Evolutionary conservation across 2,113 vertebrate species (phyloP), one percentile per base, ranked within the genome.

Genomic region (Hiodon tergisus): DNA sequence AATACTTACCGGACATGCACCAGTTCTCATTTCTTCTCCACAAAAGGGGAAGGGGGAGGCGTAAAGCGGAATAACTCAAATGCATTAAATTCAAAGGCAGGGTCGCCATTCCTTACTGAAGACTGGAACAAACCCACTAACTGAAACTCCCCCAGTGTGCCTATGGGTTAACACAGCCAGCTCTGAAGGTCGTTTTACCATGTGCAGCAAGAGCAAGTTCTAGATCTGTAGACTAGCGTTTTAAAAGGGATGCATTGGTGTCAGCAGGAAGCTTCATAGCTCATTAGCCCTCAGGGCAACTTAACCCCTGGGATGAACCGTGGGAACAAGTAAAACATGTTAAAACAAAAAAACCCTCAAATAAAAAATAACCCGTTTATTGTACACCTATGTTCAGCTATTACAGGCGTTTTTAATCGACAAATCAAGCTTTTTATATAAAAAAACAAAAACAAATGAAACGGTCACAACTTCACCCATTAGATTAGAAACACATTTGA

Each of bases 351-450:
- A 71, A 71, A 57, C 70, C 31, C 31, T 31, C 31, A 31, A 31
- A 31, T 31, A 31, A 81, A 84, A 86, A 90, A 82, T 31, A 60
- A 83, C 78, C 82, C 67, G 83, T 92, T 92, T 92, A 92, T 92
- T 92, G 87, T 83, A 88, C 78, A 76, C 87, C 89, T 88, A 87
- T 81, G 79, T 77, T 88, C 83, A 79, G 82, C 67, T 74, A 80
- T 82, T 89, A 92, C 90, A 92, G 80, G 71, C 72, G 83, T 79
- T 76, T 80, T 75, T 60, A 53, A 72, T 69, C 73, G 69, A 77
- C 77, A 77, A 83, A 86, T 77, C 85, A 81, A 69, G 16, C 72
- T 66, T 71, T 71, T 17, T 47, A 7, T 13, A 10, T 17, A 52
- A 65, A 69, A n/a, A 74, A 52, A 71, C 3, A 31, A 63, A 78